Base-by-base conservation (phyloP, 2,797 vertebrate species). In the Acropternis orthonyx region DNA sequence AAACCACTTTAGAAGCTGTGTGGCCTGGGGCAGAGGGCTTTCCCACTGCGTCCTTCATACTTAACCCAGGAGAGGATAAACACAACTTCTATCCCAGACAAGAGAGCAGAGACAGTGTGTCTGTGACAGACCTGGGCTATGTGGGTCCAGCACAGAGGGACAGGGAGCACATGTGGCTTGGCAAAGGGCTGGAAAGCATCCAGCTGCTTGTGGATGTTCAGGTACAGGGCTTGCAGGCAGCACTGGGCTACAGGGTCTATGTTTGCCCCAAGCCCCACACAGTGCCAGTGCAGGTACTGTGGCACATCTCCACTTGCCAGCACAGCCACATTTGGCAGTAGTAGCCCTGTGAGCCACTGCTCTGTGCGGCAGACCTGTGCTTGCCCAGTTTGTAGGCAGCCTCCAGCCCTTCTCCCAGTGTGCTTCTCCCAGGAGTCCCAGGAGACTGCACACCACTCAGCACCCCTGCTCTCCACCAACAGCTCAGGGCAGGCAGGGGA, bases 181-280 rank as follows among this genome's bases (percentile, higher is more conserved):
- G 32, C 19, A 72, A 39, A 56, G 43, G 72, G 34, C 43, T 82
- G 52, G 14, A 3, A 32, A 9, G 30, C 0, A 7, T 67, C 55
- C 44, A 10, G 49, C 58, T 88, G 23, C 27, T 46, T 27, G 21
- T 2, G 3, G 2, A 2, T 14, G 20, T 44, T 51, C 22, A 74
- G 28, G 16, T 12, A 61, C 28, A 23, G 56, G 17, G 56, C 22
- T 28, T 32, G 39, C 27, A 72, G 41, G 21, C 23, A 90, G 48
- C 7, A 2, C 34, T 2, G 5, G 11, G 30, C 39, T 23, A 14
- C 0, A 1, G 14, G 8, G 5, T 5, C 20, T 56, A 0, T 3
- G 11, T n/a, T 73, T 77, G 28, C 37, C n/a, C 34, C 30, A 37
- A 37, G 52, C 7, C 28, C 48, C 27, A 3, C 3, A 13, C 2